A percentile compares a stretch with the other conserved stretches of the same genome.
These are phyloP conservation scores for sheep (Ovis aries) DNA, from an alignment of 2,113 vertebrate species.

Conservation along the genomic window DNA sequence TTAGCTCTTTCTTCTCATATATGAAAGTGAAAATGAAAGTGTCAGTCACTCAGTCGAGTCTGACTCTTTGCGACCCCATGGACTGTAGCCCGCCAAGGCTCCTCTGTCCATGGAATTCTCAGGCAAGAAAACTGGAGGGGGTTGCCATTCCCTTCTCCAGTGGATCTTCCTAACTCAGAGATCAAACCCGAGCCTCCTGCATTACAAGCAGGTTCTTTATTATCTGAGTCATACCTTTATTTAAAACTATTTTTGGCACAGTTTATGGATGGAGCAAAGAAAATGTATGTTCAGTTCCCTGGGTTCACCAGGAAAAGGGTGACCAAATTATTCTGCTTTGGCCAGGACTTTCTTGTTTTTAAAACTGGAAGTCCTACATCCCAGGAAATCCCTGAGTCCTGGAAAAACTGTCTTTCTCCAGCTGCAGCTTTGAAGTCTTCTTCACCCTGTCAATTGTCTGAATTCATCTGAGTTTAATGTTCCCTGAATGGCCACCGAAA, in stretches of 20 bases:
- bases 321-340: neutral
- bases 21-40: neutral
- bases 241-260: neutral
- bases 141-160: neutral
- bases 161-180: neutral
- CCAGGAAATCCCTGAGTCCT: neutral
- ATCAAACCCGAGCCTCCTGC: neutral
- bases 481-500: neutral
- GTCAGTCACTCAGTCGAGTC: neutral
- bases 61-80: neutral
- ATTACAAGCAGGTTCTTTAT: neutral
- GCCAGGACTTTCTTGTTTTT: neutral
- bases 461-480: neutral
- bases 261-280: neutral
- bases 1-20: neutral
- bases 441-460: neutral
- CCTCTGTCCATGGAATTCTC: neutral
- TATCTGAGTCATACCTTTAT: neutral
- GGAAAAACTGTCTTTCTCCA: neutral
- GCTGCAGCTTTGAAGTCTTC: neutral
- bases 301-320: neutral
- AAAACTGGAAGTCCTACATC: neutral
- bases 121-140: neutral
- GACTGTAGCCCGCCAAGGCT: neutral
- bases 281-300: fast-evolving